phyloP scores from a whole-genome alignment of 1,140 invertebrate genomes.

The Anastrepha obliqua region DNA sequence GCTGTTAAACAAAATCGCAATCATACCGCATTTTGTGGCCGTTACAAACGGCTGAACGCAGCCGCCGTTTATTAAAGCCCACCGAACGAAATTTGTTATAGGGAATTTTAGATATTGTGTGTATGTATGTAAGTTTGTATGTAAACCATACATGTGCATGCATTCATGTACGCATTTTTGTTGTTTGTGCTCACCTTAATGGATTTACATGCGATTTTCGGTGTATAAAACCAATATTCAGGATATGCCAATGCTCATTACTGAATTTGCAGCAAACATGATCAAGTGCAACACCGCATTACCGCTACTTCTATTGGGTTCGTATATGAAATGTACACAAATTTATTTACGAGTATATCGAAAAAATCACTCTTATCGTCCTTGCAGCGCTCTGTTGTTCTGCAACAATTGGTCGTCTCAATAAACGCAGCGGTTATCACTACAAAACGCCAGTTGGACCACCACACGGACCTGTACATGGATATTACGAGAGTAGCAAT shows the following conservation, averaged over 20 bases:
- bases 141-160: neutral
- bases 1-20: constrained; percentile 11
- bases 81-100: neutral
- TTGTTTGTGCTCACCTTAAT: neutral
- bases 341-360: neutral
- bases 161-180: neutral
- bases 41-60: constrained; percentile 2
- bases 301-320: constrained; percentile 34
- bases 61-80: neutral
- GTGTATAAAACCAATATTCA: constrained; percentile 37
- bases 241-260: constrained; percentile 42
- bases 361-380: constrained; percentile 13
- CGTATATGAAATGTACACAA: neutral
- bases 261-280: constrained; percentile 27
- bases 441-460: constrained; percentile 60
- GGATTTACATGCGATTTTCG: neutral
- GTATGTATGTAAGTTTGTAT: no score
- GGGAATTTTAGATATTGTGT: neutral
- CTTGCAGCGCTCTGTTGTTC: constrained; percentile 60
- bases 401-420: constrained; percentile 60
- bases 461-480: constrained; percentile 58
- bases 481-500: constrained; percentile 40
- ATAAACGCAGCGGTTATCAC: constrained; percentile 67
- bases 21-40: constrained; percentile 40
- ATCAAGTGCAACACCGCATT: constrained; percentile 5